Conservation (phyloP, 2,113 vertebrate species). For the Cebidichthys violaceus region DNA sequence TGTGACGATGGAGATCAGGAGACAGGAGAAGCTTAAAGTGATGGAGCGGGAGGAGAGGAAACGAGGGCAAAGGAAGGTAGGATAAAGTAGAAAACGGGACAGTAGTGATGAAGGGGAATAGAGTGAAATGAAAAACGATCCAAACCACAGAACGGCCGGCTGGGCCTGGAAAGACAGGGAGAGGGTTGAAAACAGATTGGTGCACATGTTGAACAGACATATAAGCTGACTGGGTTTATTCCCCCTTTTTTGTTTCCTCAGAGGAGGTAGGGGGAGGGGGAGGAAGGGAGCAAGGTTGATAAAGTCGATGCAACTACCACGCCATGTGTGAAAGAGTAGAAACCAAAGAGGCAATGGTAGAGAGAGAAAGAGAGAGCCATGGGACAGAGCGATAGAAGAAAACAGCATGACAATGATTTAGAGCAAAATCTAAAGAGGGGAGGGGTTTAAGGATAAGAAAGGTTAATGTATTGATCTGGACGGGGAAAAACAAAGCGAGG, state of each 20-base stretch:
- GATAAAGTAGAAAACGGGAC: background rate
- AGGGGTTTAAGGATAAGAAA: constrained; percentile 66
- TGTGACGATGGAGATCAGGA: constrained; percentile 20
- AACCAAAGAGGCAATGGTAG: constrained; percentile 39
- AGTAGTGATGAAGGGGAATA: constrained; percentile 4
- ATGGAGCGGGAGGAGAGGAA: constrained; percentile 21
- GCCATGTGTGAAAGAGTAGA: constrained; percentile 53
- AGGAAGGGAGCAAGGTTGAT: constrained; percentile 34
- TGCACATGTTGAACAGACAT: constrained; percentile 70
- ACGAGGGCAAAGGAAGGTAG: constrained; percentile 4
- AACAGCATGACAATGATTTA: constrained; percentile 72
- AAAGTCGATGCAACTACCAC: constrained; percentile 50
- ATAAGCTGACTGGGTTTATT: constrained; percentile 67
- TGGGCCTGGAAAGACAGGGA: background rate
- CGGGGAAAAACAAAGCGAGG: constrained; percentile 60
- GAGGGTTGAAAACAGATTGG: constrained; percentile 66
- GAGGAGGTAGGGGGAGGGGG: constrained; percentile 32
- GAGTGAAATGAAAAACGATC: constrained; percentile 8
- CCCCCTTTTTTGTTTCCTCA: constrained; percentile 50
- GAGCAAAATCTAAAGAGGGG: constrained; percentile 59
- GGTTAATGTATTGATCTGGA: constrained; percentile 79
- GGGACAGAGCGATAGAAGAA: constrained; percentile 33
- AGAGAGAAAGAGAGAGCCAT: constrained; percentile 24
- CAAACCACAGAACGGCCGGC: constrained; percentile 47
- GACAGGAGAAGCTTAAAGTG: constrained; percentile 1